A percentile compares a stretch with the other conserved stretches of the same genome.
Conservation (phyloP, 1,140 invertebrate species). For the Ericerus pela region DNA sequence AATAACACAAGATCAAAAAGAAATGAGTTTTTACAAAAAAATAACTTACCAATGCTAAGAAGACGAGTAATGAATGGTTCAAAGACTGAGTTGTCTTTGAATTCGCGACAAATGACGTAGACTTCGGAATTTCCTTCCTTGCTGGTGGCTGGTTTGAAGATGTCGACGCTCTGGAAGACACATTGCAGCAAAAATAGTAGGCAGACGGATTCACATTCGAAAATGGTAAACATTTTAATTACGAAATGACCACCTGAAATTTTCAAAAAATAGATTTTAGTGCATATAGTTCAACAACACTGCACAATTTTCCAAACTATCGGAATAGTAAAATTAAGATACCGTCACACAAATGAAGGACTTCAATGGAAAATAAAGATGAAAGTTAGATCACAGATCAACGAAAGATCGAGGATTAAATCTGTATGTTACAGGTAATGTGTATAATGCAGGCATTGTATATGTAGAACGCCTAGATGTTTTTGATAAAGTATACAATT, state of each 20-base stretch:
- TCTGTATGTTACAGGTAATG: too few species aligned
- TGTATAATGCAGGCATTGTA: too few species aligned
- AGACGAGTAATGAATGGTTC: background rate
- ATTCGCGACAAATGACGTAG: conserved; percentile 66
- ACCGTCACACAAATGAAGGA: too few species aligned
- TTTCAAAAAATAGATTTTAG: conserved; percentile 2
- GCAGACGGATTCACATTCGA: conserved; percentile 63
- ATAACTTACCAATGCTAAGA: background rate
- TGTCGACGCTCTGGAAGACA: conserved; percentile 50
- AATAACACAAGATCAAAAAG: background rate
- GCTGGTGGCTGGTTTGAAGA: conserved; percentile 80
- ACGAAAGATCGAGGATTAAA: too few species aligned
- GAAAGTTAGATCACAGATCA: too few species aligned
- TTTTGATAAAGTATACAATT: too few species aligned
- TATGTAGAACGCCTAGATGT: too few species aligned
- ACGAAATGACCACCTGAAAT: conserved; percentile 58
- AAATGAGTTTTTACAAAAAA: background rate
- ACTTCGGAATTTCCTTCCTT: conserved; percentile 89
- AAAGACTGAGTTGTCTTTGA: conserved; percentile 26
- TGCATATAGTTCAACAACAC: background rate
- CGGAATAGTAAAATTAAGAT: too few species aligned
- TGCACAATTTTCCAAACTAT: too few species aligned
- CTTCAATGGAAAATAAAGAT: too few species aligned
- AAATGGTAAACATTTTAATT: conserved; percentile 86
- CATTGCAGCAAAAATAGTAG: conserved; percentile 66